Conservation (phyloP, 2,797 vertebrate species). For the Propithecus perrieri region DNA sequence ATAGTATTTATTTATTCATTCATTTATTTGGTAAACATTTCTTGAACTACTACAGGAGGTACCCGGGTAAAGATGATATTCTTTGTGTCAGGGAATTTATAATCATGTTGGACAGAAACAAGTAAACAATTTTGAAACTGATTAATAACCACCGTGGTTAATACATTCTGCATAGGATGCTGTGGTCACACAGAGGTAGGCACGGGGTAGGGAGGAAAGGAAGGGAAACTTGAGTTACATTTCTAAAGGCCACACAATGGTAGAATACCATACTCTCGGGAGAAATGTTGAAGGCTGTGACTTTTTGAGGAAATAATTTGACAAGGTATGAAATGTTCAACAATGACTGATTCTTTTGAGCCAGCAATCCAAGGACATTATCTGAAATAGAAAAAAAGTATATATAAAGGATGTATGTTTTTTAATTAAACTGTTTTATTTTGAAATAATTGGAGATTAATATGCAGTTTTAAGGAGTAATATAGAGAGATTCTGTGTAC, state of each 20-base stretch:
- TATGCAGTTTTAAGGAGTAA: too few species aligned
- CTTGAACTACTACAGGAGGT: neutral
- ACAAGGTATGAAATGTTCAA: neutral
- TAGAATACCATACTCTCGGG: neutral
- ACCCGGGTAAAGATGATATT: neutral
- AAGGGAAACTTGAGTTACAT: neutral
- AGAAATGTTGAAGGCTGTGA: neutral
- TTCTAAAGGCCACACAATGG: neutral
- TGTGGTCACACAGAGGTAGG: neutral
- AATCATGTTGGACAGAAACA: neutral
- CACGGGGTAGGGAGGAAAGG: neutral
- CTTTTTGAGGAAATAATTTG: slow-evolving; percentile 40
- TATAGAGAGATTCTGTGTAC: too few species aligned
- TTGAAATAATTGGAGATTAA: too few species aligned
- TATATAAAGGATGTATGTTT: neutral
- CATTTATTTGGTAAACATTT: neutral
- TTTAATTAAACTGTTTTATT: neutral
- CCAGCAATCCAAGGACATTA: neutral
- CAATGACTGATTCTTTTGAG: neutral
- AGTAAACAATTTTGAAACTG: neutral
- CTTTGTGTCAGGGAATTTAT: neutral
- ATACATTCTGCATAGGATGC: neutral
- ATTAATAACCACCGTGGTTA: neutral
- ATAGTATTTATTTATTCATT: neutral
- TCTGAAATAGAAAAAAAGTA: neutral